A percentile compares a stretch with the other conserved stretches of the same genome.
phyloP scores from a whole-genome alignment of 2,888 invertebrate species.

The Apotomis betuletana region DNA sequence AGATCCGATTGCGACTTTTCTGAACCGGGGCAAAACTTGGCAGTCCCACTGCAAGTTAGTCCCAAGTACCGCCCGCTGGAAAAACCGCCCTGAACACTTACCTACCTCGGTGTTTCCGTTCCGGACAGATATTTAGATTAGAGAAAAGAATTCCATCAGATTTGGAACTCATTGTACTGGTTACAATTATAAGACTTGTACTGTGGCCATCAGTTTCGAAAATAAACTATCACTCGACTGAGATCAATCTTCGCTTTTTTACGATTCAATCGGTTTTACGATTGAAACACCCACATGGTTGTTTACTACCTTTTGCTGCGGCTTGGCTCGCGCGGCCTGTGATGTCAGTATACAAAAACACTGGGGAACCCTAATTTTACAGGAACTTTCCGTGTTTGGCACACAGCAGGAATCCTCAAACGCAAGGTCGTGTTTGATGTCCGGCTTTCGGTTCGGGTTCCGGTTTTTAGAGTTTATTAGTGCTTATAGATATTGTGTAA shows the following conservation, averaged over 20 bases:
- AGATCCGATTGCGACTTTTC: too few species aligned
- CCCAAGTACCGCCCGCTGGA: too few species aligned
- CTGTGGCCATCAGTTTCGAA: slow-evolving; percentile 4
- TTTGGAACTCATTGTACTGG: background rate
- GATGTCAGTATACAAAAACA: background rate
- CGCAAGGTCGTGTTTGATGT: too few species aligned
- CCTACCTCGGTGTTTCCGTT: too few species aligned
- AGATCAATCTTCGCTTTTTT: slow-evolving; percentile 27
- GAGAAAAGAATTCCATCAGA: background rate
- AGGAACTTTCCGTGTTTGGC: too few species aligned
- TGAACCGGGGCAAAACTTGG: too few species aligned
- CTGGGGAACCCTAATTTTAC: background rate
- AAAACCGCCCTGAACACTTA: too few species aligned
- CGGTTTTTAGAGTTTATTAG: too few species aligned
- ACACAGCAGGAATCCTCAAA: too few species aligned
- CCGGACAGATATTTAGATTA: background rate
- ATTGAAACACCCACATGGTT: slow-evolving; percentile 25
- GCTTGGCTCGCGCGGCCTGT: background rate
- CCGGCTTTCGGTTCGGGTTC: too few species aligned
- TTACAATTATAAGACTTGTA: background rate
- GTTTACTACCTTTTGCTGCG: slow-evolving; percentile 9
- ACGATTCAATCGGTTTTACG: slow-evolving; percentile 34
- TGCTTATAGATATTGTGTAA: too few species aligned
- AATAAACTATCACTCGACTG: slow-evolving; percentile 30
- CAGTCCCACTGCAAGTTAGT: too few species aligned